Base-by-base conservation (phyloP, 1,140 invertebrate species). In the Brachionus koreanus region DNA sequence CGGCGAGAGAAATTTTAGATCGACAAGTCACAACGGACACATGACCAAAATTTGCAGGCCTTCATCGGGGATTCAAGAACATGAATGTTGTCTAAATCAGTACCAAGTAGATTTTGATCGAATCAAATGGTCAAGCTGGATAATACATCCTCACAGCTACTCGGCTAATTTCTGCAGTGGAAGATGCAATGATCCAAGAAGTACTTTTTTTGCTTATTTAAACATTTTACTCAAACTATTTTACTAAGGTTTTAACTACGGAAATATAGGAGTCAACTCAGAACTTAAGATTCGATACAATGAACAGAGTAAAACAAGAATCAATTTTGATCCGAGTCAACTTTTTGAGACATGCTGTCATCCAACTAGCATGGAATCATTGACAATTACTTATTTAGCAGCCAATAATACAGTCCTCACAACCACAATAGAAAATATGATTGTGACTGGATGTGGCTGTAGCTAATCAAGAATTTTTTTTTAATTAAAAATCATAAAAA, bases 361-460 rank as follows among this genome's bases (percentile, higher is more conserved):
- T 61, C 76, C 76, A 5, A 43, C 42, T 29, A 79, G 76, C 23
- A 79, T 79, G 76, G 76, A 65, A 0, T 79, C 76, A n/a, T 61
- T 79, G 19, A 42, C 37, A 7, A 35, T 79, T 13, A 65, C 35
- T 9, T 79, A 79, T 25, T 12, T 61, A 37, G 29, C 49, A 35
- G 49, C 23, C 37, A 65, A 79, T 29, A 42, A 42, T n/a, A 61
- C 35, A 25, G 0, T 79, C 10, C 29, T 61, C 16, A 57, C 12
- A 13, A 19, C 69, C 12, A 49, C 57, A 1, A 61, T 79, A 61
- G 46, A 46, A 2, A 79, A 79, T 49, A 79, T 79, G 76, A 63
- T 79, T 23, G 39, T 79, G 23, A 79, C 76, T 16, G 61, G 76
- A 12, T 79, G 76, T 79, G 76, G 76, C 23, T 79, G 76, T 25